Conservation (phyloP, 1,140 invertebrate genomes). For the Akabosia matsudoensis region DNA sequence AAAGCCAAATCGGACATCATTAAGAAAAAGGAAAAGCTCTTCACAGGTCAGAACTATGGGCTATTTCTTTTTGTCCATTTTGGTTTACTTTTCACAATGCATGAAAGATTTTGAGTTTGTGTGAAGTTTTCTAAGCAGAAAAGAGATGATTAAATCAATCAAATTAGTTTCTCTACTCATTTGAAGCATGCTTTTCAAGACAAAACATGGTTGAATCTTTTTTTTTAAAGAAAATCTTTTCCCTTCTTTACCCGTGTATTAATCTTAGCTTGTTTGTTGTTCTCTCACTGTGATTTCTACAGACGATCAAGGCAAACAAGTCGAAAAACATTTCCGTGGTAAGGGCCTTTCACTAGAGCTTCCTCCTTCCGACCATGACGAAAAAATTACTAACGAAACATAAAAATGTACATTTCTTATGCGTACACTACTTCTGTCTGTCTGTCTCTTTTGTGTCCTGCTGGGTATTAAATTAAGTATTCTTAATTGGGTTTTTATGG, state of each 20-base stretch:
- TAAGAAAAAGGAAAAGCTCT: conserved; percentile 64
- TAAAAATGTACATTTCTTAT: too few relatives aligned
- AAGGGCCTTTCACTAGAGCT: conserved; percentile 28
- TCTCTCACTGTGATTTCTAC: conserved; percentile 10
- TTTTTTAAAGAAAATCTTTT: too few relatives aligned
- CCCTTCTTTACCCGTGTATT: not conserved
- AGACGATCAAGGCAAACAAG: conserved; percentile 23
- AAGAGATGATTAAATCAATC: too few relatives aligned
- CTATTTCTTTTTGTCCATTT: not conserved
- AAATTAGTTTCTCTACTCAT: too few relatives aligned
- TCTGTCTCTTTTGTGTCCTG: not conserved
- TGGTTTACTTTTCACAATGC: not conserved
- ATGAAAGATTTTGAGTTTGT: too few relatives aligned
- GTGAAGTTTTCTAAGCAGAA: too few relatives aligned
- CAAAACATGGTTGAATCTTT: too few relatives aligned
- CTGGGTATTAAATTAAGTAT: not conserved
- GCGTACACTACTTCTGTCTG: not conserved
- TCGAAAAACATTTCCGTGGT: conserved; percentile 37
- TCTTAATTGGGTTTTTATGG: not conserved
- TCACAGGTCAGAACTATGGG: conserved; percentile 69
- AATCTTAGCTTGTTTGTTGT: conserved; percentile 2
- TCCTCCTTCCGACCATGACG: not conserved
- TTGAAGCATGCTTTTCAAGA: too few relatives aligned
- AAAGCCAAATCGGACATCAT: conserved; percentile 77
- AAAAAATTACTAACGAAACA: not conserved